Evolutionary conservation across 2,113 vertebrate genomes (phyloP).

Genomic region (Syrrhaptes paradoxus): DNA sequence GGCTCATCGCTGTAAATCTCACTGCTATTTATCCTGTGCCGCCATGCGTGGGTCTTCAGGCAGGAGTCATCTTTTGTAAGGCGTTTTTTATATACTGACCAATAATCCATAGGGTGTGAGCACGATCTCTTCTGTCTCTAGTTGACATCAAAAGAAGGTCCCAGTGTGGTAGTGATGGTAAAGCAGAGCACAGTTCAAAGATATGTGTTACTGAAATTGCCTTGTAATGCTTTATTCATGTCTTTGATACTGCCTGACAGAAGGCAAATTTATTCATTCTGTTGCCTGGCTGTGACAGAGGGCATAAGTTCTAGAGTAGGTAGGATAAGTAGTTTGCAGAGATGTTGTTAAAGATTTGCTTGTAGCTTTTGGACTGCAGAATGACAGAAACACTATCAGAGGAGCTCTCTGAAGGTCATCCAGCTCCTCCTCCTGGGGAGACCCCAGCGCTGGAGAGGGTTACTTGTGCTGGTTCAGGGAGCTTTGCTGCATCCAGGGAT

Average conservation of each 20-base stretch:
- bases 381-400: neutral
- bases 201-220: neutral
- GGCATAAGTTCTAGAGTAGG: neutral
- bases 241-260: conserved; percentile 1
- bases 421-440: neutral
- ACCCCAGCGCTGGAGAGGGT: rapidly evolving
- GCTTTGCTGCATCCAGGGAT: neutral
- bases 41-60: neutral
- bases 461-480: neutral
- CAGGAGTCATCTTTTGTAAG: conserved; percentile 37
- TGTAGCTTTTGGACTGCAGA: neutral
- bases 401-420: neutral
- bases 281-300: neutral
- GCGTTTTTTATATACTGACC: conserved; percentile 11
- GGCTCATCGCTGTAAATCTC: conserved; percentile 32
- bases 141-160: conserved; percentile 30
- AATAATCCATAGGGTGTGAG: conserved; percentile 33
- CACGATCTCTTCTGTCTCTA: neutral
- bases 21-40: conserved; percentile 56
- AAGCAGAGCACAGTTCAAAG: conserved; percentile 34
- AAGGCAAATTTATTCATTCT: conserved; percentile 27
- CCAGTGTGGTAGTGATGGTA: neutral
- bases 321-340: neutral
- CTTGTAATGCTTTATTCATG: conserved; percentile 57
- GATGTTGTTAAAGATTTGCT: neutral